phyloP scores from a whole-genome alignment of 30 jellyfish, hydroid and myxozoan species.

The Nemopilema nomurai region DNA sequence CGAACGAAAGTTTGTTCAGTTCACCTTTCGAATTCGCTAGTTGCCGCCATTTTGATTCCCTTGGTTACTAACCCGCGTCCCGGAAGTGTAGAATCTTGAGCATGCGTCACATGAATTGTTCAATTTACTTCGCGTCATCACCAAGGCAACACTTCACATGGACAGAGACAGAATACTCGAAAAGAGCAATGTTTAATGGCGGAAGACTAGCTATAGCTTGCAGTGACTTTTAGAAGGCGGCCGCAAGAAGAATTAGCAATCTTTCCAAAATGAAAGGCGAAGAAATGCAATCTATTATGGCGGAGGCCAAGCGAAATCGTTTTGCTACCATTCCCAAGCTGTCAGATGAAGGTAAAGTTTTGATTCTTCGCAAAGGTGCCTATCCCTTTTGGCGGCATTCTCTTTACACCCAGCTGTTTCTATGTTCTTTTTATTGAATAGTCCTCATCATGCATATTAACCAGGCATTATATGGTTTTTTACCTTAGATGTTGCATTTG shows the following conservation, averaged over 20 bases:
- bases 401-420: not conserved
- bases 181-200: constrained; percentile 5
- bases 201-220: not conserved
- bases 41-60: not conserved
- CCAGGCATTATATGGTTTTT: not conserved
- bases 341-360: constrained; percentile 72
- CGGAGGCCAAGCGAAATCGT: constrained; percentile 75
- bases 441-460: not conserved
- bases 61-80: not conserved
- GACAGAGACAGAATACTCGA: not conserved
- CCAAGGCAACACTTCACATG: constrained; percentile 9
- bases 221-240: not conserved
- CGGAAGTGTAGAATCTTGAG: not conserved
- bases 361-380: not conserved
- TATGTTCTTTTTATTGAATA: not conserved
- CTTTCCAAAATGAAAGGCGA: constrained; percentile 21
- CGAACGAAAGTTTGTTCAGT: too few species aligned
- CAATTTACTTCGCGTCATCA: not conserved
- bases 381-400: not conserved
- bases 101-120: not conserved
- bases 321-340: constrained; percentile 69
- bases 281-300: constrained; percentile 57
- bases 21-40: too few species aligned
- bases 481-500: constrained; percentile 67
- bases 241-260: not conserved